Base-by-base conservation (phyloP, 2,113 vertebrate species). In the Indri indri region DNA sequence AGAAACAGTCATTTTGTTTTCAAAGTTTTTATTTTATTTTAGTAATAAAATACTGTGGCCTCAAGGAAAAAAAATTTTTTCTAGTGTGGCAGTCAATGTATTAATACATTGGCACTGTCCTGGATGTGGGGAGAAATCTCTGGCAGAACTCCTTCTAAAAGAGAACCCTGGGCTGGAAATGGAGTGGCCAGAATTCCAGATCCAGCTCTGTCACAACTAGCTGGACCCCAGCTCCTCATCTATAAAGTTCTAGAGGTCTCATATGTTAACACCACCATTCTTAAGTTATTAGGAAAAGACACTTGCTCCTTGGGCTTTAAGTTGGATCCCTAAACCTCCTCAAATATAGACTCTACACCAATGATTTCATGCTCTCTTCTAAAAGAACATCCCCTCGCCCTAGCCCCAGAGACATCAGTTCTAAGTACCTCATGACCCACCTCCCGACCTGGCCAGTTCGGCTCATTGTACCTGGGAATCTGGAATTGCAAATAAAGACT, bases 381-480 rank as follows among this genome's bases (percentile, higher is more conserved):
- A 18, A 63, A n/a, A 30, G 73, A 79, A 37, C 12, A 16, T 40
- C 84, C 16, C 23, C 54, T 76, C 85, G 25, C 68, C 22, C 10
- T 42, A 11, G 25, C 13, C 61, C 3, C 8, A 77, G 37, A 54
- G 8, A 65, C 25, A 59, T 18, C 32, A 32, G 65, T 61, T 63
- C 54, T 82, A 2, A 57, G 27, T 25, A 13, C 25, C 34, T 50
- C 27, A 18, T 34, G 45, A 52, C 22, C n/a, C 32, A 30, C 12
- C 12, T 76, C 23, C 12, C 2, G 0, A 45, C 6, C 10, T 2
- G 4, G 17, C 42, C n/a, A 50, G 11, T 45, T 40, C 11, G 20
- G 37, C 9, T 32, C 0, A 80, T 81, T 42, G 6, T 59, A 37
- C 6, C 47, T 52, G 63, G 30, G 10, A 91, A 52, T 22, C 23